phyloP scores from a whole-genome alignment of 2,113 vertebrate species.

The Machaerirhynchus nigripectus region DNA sequence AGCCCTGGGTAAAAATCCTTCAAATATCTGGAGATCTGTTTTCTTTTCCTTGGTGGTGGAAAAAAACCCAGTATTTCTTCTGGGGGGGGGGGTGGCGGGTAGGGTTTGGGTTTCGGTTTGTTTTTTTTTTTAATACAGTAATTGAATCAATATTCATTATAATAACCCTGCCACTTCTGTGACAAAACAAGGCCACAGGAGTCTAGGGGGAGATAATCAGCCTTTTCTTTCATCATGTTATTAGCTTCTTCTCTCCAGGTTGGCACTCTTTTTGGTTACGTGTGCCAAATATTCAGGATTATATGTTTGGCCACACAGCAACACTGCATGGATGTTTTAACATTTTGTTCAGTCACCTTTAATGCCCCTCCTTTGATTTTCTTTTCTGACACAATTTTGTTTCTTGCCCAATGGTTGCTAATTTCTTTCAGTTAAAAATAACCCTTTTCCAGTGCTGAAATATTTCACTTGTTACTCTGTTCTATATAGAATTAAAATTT shows the following conservation, averaged over 20 bases:
- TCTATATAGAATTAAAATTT: not conserved
- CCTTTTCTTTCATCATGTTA: not conserved
- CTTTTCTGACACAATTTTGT: not conserved
- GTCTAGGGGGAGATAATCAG: not conserved
- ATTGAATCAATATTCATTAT: not conserved
- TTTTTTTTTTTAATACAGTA: not conserved
- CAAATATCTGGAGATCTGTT: not conserved
- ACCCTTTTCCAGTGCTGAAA: not conserved
- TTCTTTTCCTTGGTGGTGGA: not conserved
- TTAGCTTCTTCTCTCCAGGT: not conserved
- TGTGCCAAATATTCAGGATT: not conserved
- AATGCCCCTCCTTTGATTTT: not conserved
- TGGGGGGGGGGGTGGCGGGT: rapidly evolving
- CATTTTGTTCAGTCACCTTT: not conserved
- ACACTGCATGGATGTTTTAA: not conserved
- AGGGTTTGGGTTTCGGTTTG: not conserved
- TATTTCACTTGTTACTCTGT: not conserved
- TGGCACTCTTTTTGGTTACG: not conserved
- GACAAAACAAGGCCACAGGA: not conserved
- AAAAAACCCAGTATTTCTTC: not conserved
- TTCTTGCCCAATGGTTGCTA: not conserved
- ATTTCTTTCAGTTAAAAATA: not conserved
- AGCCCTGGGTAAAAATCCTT: not conserved
- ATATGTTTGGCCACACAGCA: not conserved
- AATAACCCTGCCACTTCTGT: not conserved